These are phyloP conservation scores for Phaethornis superciliosus DNA, from an alignment of 2,113 vertebrate species.

Conservation along the genomic window DNA sequence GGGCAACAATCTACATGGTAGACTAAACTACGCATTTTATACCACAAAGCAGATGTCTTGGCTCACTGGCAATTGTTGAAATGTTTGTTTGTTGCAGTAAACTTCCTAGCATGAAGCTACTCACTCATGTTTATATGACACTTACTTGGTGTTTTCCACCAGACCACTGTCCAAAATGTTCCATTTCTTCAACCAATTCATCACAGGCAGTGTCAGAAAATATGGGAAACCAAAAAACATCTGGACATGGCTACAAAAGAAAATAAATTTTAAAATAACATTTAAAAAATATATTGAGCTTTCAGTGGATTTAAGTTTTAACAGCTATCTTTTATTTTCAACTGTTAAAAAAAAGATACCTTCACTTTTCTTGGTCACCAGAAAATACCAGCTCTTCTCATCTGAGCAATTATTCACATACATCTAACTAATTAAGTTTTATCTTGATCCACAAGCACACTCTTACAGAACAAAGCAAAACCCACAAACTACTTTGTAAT, in stretches of 20 bases:
- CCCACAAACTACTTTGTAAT: neutral
- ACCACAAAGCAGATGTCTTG: neutral
- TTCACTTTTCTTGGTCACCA: neutral
- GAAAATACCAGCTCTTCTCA: neutral
- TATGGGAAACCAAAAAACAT: slow-evolving; percentile 99
- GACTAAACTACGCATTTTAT: neutral
- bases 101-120: neutral
- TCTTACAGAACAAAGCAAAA: neutral
- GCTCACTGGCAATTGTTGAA: neutral
- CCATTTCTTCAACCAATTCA: slow-evolving; percentile 95
- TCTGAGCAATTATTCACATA: neutral
- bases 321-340: neutral
- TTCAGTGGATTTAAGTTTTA: neutral
- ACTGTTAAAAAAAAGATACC: neutral
- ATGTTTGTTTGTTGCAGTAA: neutral
- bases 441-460: neutral
- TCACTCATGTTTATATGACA: neutral
- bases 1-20: neutral
- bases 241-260: slow-evolving; percentile 89
- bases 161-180: slow-evolving; percentile 93
- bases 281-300: neutral
- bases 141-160: slow-evolving; percentile 92
- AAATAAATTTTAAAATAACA: slow-evolving; percentile 18
- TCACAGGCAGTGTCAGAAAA: slow-evolving; percentile 91
- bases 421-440: neutral